Percentiles rank a stretch among this genome's conserved stretches.
phyloP scores from a whole-genome alignment of 2,113 vertebrate genomes.

The Silurus meridionalis region DNA sequence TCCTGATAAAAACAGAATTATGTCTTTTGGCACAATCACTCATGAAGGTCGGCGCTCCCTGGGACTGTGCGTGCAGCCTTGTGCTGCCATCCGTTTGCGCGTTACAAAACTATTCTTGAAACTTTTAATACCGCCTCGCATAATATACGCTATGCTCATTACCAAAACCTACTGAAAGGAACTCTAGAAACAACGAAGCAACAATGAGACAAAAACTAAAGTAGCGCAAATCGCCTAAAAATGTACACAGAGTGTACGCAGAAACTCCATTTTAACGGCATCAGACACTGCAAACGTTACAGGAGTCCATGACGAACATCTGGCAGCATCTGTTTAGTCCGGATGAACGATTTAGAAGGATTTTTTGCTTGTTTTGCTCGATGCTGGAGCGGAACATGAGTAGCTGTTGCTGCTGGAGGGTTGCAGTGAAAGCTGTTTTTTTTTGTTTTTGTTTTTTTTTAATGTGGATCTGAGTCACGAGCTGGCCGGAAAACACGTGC shows the following conservation, averaged over 20 bases:
- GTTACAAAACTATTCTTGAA: too few relatives aligned
- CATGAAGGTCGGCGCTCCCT: too few relatives aligned
- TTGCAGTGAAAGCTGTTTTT: background rate
- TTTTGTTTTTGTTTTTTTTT: too few relatives aligned
- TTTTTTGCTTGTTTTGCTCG: background rate
- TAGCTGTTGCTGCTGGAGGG: background rate
- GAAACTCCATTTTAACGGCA: background rate
- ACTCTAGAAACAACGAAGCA: background rate
- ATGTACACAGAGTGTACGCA: background rate
- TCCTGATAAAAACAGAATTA: too few relatives aligned
- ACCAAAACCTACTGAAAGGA: too few relatives aligned
- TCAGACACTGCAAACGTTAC: background rate
- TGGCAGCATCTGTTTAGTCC: background rate
- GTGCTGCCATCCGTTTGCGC: too few relatives aligned
- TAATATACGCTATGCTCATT: too few relatives aligned
- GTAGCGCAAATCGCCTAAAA: background rate
- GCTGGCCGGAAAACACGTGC: background rate
- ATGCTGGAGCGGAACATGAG: background rate
- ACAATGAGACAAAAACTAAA: background rate
- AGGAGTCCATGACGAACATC: background rate
- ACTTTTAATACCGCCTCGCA: too few relatives aligned
- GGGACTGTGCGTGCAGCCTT: too few relatives aligned
- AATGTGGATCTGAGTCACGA: background rate
- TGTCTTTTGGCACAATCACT: too few relatives aligned
- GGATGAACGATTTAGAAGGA: background rate